phyloP scores from a whole-genome alignment of 2,797 vertebrate genomes.

The Sebastes kiyomatsui region DNA sequence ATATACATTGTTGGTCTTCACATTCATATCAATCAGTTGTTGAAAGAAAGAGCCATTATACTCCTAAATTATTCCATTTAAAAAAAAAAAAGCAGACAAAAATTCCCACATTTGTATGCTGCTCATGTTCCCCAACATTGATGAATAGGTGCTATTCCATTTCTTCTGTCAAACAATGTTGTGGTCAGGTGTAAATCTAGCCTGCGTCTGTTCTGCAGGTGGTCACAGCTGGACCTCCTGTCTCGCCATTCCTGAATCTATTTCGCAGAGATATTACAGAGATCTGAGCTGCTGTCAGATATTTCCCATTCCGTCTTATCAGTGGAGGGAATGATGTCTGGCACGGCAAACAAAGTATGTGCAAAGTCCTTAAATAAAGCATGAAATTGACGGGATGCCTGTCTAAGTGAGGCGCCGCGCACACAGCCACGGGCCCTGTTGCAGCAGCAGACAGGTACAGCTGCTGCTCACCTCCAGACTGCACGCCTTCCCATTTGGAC shows the following conservation, averaged over 20 bases:
- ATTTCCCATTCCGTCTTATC: constrained; percentile 80
- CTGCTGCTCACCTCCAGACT: constrained; percentile 75
- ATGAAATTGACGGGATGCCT: constrained; percentile 79
- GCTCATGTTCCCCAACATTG: constrained; percentile 5
- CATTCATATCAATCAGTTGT: background rate
- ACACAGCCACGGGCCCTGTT: constrained; percentile 24
- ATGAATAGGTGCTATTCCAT: constrained; percentile 29
- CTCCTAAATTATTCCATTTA: background rate
- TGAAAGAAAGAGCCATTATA: constrained; percentile 3
- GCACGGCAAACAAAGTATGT: constrained; percentile 80
- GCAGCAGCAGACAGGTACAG: constrained; percentile 62
- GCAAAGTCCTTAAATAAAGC: constrained; percentile 82
- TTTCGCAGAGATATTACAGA: constrained; percentile 79
- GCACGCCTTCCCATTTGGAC: constrained; percentile 65
- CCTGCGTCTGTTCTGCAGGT: constrained; percentile 66
- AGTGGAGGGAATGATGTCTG: constrained; percentile 79
- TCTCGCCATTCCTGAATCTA: constrained; percentile 74
- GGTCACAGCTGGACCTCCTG: constrained; percentile 76
- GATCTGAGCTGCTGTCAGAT: constrained; percentile 77
- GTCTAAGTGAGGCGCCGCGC: constrained; percentile 59
- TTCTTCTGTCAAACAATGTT: constrained; percentile 49
- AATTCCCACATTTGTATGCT: constrained; percentile 13
- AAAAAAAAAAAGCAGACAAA: background rate
- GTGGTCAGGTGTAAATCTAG: constrained; percentile 64
- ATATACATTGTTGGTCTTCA: background rate